Evolutionary conservation across 2,888 invertebrate genomes (phyloP), one percentile per base, ranked within the genome.

Genomic region (Poecilobothrus nobilitatus): DNA sequence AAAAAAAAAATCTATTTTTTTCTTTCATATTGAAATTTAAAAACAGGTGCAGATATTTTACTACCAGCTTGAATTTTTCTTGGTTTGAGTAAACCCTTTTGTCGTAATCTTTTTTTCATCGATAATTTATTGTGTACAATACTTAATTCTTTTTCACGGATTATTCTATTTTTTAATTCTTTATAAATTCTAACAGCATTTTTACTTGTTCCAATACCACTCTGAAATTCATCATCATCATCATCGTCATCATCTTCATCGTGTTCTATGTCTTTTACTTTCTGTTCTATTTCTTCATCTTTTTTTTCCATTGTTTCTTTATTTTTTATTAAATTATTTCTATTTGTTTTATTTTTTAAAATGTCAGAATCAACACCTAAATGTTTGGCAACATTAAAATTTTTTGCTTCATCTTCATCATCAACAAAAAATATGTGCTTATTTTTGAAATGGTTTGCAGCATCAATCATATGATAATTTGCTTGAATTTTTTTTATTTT

Each of bases 381-480:
- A 71, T 88, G 85, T 74, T 89, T 85, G 0, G 88, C 89, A 8
- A 92, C 76, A 79, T 91, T 87, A 79, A 91, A 89, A 33, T 84
- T 78, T 72, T 84, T 84, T 0, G 82, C 83, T 78, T 90, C 88
- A 44, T 83, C 81, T 63, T 84, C 84, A 4, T 86, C 84, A 65
- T 93, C 91, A 0, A 91, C 87, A 79, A 94, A 97, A 77, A 92
- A 90, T 61, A 85, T 87, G 76, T 95, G 96, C 27, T 86, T 88
- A 80, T 95, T 96, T 63, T 84, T 83, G 0, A 86, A 86, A 63
- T 85, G 81, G 68, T 89, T 86, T 0, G 87, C 88, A 68, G 87
- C 85, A 78, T 93, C 94, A 1, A 94, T 86, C 83, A 95, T 85
- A 78, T 97, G 95, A 20, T 97, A 83, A 66, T 88, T 85, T 0